phyloP scores from a whole-genome alignment of 2,113 vertebrate genomes.

The Mus musculus region GRCm39 chr14:50949001-50949500 shows the following conservation, averaged over 20 bases:
- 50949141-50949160: background rate
- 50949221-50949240: background rate
- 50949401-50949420: background rate
- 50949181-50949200: background rate
- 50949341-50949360: background rate
- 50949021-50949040: background rate
- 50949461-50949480: background rate
- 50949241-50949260: background rate
- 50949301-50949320: background rate
- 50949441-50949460: background rate
- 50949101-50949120: background rate
- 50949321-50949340: background rate
- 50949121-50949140: background rate
- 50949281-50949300: background rate
- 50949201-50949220: background rate
- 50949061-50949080: background rate
- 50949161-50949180: background rate
- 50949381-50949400: background rate
- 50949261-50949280: background rate
- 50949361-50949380: background rate
- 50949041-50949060: background rate
- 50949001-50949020: background rate
- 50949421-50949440: background rate
- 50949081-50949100: background rate
- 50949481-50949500: background rate